Conservation (phyloP, 2,113 vertebrate species). For the Brienomyrus longianalis region DNA sequence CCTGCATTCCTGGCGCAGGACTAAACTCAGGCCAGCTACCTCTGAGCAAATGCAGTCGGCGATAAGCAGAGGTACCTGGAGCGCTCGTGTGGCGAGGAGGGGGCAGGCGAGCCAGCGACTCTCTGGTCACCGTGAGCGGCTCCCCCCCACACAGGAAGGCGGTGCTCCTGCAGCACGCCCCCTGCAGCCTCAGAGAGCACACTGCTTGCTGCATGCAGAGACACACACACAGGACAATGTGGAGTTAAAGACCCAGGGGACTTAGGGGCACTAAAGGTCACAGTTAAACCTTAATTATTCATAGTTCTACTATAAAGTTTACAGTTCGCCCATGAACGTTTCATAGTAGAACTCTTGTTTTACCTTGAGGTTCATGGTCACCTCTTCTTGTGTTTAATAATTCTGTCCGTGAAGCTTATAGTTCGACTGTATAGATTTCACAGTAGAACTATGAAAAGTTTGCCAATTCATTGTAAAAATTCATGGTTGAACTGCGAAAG, state of each 20-base stretch:
- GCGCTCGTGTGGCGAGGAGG: background rate
- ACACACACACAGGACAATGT: background rate
- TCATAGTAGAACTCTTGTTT: background rate
- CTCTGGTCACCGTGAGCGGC: slow-evolving; percentile 57
- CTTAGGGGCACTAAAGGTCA: background rate
- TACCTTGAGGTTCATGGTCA: background rate
- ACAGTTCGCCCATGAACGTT: background rate
- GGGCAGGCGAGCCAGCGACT: slow-evolving; percentile 59
- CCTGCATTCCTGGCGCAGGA: background rate
- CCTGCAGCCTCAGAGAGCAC: slow-evolving; percentile 66
- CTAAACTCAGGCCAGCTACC: background rate
- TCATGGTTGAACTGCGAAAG: background rate
- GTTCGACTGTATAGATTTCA: background rate
- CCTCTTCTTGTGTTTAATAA: background rate
- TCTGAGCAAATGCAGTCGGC: background rate
- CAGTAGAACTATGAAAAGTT: background rate
- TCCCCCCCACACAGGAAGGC: slow-evolving; percentile 76
- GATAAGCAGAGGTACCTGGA: slow-evolving; percentile 53
- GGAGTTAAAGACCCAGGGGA: background rate
- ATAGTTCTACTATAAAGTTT: background rate
- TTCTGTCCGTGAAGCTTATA: background rate
- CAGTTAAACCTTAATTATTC: background rate
- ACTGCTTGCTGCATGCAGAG: slow-evolving; percentile 56
- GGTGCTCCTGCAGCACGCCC: slow-evolving; percentile 59
- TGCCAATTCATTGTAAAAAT: background rate